Percentiles rank a stretch among this genome's conserved stretches.
Conservation (phyloP, 2,797 vertebrate species). For the Schizopygopsis malacanthus region DNA sequence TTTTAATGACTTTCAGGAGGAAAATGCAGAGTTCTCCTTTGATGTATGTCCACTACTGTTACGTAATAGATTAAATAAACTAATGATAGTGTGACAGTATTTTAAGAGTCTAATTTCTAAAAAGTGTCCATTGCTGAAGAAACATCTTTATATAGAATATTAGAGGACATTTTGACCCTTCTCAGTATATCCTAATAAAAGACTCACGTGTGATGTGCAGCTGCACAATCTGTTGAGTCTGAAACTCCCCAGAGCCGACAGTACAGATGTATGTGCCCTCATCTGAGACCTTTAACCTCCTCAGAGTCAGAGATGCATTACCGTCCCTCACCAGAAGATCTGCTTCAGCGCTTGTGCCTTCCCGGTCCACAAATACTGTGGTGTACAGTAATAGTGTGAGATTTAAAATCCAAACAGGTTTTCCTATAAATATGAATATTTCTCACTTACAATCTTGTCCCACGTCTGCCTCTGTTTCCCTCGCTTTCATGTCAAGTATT, state of each 20-base stretch:
- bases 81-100: background rate
- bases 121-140: background rate
- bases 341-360: slow-evolving; percentile 68
- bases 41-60: background rate
- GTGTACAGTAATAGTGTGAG: slow-evolving; percentile 11
- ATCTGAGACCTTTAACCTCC: slow-evolving; percentile 74
- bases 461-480: slow-evolving; percentile 62
- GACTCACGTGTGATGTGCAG: slow-evolving; percentile 79
- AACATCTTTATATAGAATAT: background rate
- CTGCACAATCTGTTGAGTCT: slow-evolving; percentile 81
- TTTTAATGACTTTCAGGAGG: background rate
- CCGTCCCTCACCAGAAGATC: slow-evolving; percentile 67
- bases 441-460: slow-evolving; percentile 66
- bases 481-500: slow-evolving; percentile 70
- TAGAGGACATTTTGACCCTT: background rate
- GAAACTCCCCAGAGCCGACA: slow-evolving; percentile 71
- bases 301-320: slow-evolving; percentile 78
- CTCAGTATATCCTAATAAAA: background rate
- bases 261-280: slow-evolving; percentile 86
- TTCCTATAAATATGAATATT: background rate
- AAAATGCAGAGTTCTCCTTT: background rate
- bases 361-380: slow-evolving; percentile 68
- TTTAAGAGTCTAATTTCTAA: background rate
- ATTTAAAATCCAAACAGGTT: background rate
- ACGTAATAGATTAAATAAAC: background rate